Evolutionary conservation across 2,888 invertebrate genomes (phyloP), one percentile per base, ranked within the genome.

Genomic region (Pegoplata infirma): DNA sequence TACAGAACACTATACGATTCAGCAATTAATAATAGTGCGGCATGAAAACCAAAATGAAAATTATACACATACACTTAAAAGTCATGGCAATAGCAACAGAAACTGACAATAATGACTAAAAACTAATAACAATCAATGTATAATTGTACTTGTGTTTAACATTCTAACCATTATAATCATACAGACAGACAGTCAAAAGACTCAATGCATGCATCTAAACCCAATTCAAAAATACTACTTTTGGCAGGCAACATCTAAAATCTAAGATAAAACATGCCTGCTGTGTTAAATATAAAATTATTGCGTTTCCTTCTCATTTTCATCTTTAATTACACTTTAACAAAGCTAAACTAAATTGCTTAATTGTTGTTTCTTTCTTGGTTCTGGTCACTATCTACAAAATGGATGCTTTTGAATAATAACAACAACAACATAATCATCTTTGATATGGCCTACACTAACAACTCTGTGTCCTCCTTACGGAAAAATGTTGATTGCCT

Each of bases 281-380:
- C n/a, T n/a, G n/a, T n/a, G n/a, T n/a, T n/a, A n/a, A n/a, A n/a
- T n/a, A n/a, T n/a, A n/a, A n/a, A n/a, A n/a, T n/a, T n/a, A n/a
- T n/a, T n/a, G n/a, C n/a, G n/a, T n/a, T n/a, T n/a, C n/a, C n/a
- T n/a, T n/a, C n/a, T 55, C 4, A 12, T 36, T 16, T 53, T 53
- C 28, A 5, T 14, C 7, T 23, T 23, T 23, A 51, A 51, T 51
- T 8, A 51, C 14, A n/a, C 23, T 49, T 51, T 6, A 51, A 14
- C 8, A 12, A 14, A 23, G 14, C 23, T 36, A 49, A n/a, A 36
- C 58, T 44, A 58, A 59, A 69, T 16, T 59, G 51, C 17, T 58
- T 67, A 74, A 67, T 61, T 59, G 44, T 46, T 64, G 8, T 68
- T 53, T 73, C 53, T 64, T 73, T 78, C 58, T 68, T 49, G 73